Evolutionary conservation across 2,888 invertebrate species (phyloP).

Genomic region (Tineola bisselliella): DNA sequence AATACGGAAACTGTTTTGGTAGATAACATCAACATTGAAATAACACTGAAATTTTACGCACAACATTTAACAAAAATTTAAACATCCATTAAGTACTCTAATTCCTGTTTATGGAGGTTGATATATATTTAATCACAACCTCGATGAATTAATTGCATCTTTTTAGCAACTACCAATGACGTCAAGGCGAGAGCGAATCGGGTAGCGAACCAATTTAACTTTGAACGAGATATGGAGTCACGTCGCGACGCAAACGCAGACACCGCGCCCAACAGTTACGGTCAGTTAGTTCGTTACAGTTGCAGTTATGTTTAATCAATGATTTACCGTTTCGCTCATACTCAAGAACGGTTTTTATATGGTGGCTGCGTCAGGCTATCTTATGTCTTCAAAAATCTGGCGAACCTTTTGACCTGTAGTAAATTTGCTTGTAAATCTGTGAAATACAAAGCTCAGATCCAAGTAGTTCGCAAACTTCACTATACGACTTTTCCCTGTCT

Average conservation of each 20-base stretch:
- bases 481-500: not conserved
- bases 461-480: not conserved
- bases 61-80: slow-evolving; percentile 9
- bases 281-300: not conserved
- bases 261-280: not conserved
- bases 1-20: not conserved
- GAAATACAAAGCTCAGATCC: not conserved
- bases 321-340: not conserved
- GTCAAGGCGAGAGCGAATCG: not conserved
- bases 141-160: slow-evolving; percentile 16
- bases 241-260: not conserved
- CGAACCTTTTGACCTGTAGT: not conserved
- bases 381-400: not conserved
- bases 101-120: slow-evolving; percentile 22
- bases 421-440: not conserved
- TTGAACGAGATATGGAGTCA: not conserved
- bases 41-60: slow-evolving; percentile 7
- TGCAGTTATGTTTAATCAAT: not conserved
- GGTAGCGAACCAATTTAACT: not conserved
- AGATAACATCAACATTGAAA: not conserved
- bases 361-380: not conserved
- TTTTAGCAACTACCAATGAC: not conserved
- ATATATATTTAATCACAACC: slow-evolving; percentile 22
- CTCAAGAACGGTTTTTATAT: not conserved
- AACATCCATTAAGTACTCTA: not conserved